Evolutionary conservation across 2,888 invertebrate genomes (phyloP).

Genomic region (Lithophane leautieri): DNA sequence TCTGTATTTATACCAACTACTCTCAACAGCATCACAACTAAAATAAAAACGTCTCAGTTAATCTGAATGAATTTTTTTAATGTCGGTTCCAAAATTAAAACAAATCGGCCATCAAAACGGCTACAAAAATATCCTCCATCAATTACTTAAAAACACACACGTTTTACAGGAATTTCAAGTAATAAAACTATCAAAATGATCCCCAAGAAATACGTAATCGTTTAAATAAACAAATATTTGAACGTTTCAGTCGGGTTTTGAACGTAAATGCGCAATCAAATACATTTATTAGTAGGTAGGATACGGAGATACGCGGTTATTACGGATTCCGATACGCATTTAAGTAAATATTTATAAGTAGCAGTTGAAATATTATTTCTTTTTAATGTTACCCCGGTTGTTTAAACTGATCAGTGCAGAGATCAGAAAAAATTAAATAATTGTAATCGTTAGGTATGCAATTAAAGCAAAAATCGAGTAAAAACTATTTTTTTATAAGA

Average conservation of each 20-base stretch:
- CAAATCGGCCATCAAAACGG: constrained; percentile 34
- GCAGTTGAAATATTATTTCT: constrained; percentile 3
- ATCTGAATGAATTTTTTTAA: constrained; percentile 31
- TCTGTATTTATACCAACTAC: too few species aligned
- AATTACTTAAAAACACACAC: constrained; percentile 46
- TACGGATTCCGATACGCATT: constrained; percentile 41
- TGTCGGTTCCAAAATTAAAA: constrained; percentile 35
- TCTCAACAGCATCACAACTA: constrained; percentile 3
- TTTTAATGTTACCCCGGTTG: neutral
- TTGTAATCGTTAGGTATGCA: neutral
- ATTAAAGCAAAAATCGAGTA: neutral
- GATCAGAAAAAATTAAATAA: neutral
- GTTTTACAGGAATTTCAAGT: constrained; percentile 54
- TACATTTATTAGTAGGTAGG: constrained; percentile 52
- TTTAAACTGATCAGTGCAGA: neutral
- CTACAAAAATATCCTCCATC: constrained; percentile 38
- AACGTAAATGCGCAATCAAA: constrained; percentile 57
- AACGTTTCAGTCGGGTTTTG: constrained; percentile 40
- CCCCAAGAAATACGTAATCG: constrained; percentile 42
- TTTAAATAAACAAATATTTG: constrained; percentile 53
- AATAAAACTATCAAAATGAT: constrained; percentile 63
- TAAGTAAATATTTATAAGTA: constrained; percentile 60
- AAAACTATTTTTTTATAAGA: neutral
- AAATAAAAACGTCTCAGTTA: constrained; percentile 30
- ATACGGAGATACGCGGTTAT: constrained; percentile 48